phyloP scores from a whole-genome alignment of 1,140 invertebrate species.

The Himalopsyche phryganea region DNA sequence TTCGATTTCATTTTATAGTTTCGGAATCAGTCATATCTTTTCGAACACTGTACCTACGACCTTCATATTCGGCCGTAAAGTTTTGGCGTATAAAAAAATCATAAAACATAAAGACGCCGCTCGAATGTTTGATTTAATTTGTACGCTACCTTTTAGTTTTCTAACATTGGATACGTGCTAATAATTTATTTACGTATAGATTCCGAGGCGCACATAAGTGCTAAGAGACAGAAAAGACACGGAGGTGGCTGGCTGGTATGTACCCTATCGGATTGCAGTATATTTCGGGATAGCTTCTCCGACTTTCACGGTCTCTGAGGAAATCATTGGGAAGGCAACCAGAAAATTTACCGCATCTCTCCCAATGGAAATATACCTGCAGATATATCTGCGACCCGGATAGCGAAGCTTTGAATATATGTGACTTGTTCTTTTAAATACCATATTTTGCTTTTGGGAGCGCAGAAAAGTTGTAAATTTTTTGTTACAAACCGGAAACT shows the following conservation, averaged over 20 bases:
- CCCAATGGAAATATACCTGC: slow-evolving; percentile 35
- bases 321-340: slow-evolving; percentile 40
- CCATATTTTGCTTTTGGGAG: slow-evolving; percentile 10
- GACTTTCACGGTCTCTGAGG: slow-evolving; percentile 38
- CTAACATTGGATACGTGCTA: slow-evolving; percentile 15
- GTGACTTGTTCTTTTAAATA: slow-evolving; percentile 15
- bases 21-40: too few species aligned
- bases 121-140: slow-evolving; percentile 26
- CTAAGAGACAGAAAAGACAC: slow-evolving; percentile 35
- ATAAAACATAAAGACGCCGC: neutral
- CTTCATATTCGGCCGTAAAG: too few species aligned
- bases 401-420: slow-evolving; percentile 6
- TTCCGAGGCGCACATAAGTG: slow-evolving; percentile 29
- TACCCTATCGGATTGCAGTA: slow-evolving; percentile 35
- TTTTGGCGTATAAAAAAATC: too few species aligned
- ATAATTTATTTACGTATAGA: slow-evolving; percentile 33
- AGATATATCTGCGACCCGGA: slow-evolving; percentile 33
- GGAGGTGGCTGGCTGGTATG: slow-evolving; percentile 32
- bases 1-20: too few species aligned
- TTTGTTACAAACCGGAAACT: too few species aligned
- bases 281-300: slow-evolving; percentile 30
- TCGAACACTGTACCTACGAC: too few species aligned
- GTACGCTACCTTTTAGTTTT: slow-evolving; percentile 21
- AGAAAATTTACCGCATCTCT: slow-evolving; percentile 36
- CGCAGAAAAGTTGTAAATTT: neutral